Evolutionary conservation across 1,140 invertebrate genomes (phyloP), one percentile per base, ranked within the genome.

Genomic region (Nasonia longicornis): DNA sequence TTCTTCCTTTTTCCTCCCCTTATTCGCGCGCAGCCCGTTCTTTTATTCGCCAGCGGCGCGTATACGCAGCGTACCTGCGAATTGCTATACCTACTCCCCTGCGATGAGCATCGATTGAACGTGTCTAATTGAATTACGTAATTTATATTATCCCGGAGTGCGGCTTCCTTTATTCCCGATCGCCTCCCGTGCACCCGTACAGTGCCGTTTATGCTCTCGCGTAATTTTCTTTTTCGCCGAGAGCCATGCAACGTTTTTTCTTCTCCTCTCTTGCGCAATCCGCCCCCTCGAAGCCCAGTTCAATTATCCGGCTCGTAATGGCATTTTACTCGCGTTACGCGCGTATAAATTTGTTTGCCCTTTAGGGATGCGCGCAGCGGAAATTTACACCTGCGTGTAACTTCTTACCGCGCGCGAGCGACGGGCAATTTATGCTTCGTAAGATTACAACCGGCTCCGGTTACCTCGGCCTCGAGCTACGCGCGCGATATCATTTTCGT

Each of bases 121-220:
- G 87, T 86, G 82, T 87, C 86, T 89, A 88, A 89, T 89, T 89
- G 86, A 88, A 88, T 88, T 81, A 84, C 86, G 84, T 87, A 87
- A 88, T 89, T 89, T 87, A 86, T 86, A 89, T 87, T 86, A 86
- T 31, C 64, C 75, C 6, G 22, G 45, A 12, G 20, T 14, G 31
- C 26, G 67, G 35, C 35, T 42, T 31, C 48, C n/a, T 16, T 48
- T 69, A 22, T 63, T 29, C 26, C 10, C 52, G 42, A 42, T 74
- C 26, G 20, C 45, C 1, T 8, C 45, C 22, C 38, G 22, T 38
- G 1, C 7, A 14, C 2, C 11, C 35, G 1, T 26, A 26, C 26
- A 26, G 26, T 1, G 26, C 20, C 69, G 11, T 67, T 7, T 29
- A 42, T 22, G 10, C n/a, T 29, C 22, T 29, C 26, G 20, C 3